A percentile compares a stretch with the other conserved stretches of the same genome.
These are phyloP conservation scores for Folsomia candida DNA, from an alignment of 2,888 invertebrate species.

Conservation along the genomic window DNA sequence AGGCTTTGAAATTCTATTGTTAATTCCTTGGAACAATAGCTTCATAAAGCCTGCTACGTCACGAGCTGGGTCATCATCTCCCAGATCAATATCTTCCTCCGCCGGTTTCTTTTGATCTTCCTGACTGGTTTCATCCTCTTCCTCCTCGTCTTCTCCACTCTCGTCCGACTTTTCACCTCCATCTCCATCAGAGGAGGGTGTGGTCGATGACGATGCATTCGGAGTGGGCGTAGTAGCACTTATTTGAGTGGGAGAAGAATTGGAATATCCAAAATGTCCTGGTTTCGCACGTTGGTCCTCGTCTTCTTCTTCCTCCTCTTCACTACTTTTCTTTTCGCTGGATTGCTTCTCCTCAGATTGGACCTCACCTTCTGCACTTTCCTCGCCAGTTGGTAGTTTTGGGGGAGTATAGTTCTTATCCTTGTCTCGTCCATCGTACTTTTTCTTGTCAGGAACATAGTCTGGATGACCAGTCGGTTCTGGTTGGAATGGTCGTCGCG, in stretches of 20 bases:
- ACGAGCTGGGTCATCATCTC: conserved; percentile 34
- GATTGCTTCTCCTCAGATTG: neutral
- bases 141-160: conserved; percentile 6
- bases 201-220: neutral
- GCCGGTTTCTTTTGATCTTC: neutral
- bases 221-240: neutral
- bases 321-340: conserved; percentile 16
- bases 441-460: conserved; percentile 22
- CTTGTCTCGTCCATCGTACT: conserved; percentile 32
- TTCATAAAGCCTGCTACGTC: conserved; percentile 40
- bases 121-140: neutral
- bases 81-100: conserved; percentile 18
- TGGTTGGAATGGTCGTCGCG: conserved; percentile 27
- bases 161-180: conserved; percentile 4
- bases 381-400: conserved; percentile 15
- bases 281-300: conserved; percentile 7
- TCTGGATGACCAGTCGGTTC: conserved; percentile 31
- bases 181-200: neutral
- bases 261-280: neutral
- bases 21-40: conserved; percentile 35
- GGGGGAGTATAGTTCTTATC: conserved; percentile 11
- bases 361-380: conserved; percentile 14
- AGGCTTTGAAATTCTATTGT: conserved; percentile 22
- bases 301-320: conserved; percentile 18
- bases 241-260: neutral